Evolutionary conservation across 1,140 invertebrate species (phyloP).

Genomic region (Drosophila simulans): DNA sequence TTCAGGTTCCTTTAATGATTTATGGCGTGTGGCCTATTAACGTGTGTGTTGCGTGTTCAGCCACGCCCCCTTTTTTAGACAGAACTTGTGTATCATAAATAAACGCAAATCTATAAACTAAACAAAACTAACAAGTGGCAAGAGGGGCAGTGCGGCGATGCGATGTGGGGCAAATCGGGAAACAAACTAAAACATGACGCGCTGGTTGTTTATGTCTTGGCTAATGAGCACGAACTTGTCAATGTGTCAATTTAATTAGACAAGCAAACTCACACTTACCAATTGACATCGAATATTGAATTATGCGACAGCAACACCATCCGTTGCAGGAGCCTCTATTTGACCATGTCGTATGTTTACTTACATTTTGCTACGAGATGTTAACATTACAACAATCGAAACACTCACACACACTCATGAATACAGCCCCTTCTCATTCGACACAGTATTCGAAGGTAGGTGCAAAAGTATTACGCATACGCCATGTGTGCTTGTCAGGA

Average conservation of each 20-base stretch:
- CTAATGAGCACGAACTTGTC: conserved; percentile 83
- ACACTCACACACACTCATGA: conserved; percentile 10
- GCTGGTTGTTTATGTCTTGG: conserved; percentile 48
- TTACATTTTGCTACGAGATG: conserved; percentile 51
- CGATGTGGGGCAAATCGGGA: not conserved
- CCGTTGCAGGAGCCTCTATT: conserved; percentile 7
- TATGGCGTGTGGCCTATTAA: conserved; percentile 81
- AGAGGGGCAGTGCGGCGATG: not conserved
- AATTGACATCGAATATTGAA: conserved; percentile 52
- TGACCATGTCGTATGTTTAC: conserved; percentile 49
- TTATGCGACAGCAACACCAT: conserved; percentile 31
- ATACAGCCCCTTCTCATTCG: not conserved
- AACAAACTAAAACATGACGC: conserved; percentile 50
- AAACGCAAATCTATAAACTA: conserved; percentile 82
- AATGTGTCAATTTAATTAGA: conserved; percentile 84
- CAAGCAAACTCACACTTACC: conserved; percentile 65
- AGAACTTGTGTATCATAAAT: conserved; percentile 64
- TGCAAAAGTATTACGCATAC: conserved; percentile 43
- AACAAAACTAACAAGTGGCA: conserved; percentile 66
- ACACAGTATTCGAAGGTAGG: not conserved
- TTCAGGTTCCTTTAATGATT: conserved; percentile 58
- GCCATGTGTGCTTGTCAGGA: conserved; percentile 21
- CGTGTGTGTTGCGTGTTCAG: conserved; percentile 46
- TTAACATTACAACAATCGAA: conserved; percentile 56
- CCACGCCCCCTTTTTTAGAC: conserved; percentile 8